A percentile compares a stretch with the other conserved stretches of the same genome.
Conservation (phyloP, 2,797 vertebrate genomes). For the Melanotaenia maccullochi region DNA sequence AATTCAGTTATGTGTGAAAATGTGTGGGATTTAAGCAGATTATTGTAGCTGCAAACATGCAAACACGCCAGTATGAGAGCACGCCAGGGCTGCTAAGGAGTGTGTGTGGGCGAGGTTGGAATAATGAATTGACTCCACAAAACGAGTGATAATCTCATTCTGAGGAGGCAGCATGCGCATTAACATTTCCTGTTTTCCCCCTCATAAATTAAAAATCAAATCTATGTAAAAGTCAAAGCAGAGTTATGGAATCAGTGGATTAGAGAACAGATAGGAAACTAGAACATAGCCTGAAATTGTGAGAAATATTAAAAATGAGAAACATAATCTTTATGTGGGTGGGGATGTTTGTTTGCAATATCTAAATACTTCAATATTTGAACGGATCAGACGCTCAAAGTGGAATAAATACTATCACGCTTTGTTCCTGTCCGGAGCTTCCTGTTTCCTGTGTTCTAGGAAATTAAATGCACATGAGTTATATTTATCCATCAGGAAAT, state of each 20-base stretch:
- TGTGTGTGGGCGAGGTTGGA: constrained; percentile 30
- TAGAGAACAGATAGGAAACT: constrained; percentile 7
- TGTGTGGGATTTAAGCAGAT: constrained; percentile 17
- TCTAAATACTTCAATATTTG: constrained; percentile 31
- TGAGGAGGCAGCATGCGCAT: constrained; percentile 9
- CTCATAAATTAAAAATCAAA: constrained; percentile 24
- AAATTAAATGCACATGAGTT: constrained; percentile 58
- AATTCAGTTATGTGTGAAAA: constrained; percentile 5
- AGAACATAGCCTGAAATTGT: background rate
- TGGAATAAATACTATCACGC: constrained; percentile 18
- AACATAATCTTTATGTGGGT: constrained; percentile 13
- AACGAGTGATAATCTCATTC: constrained; percentile 40
- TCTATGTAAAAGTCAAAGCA: constrained; percentile 7
- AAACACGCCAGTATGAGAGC: background rate
- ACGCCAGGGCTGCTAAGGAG: background rate
- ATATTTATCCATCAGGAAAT: constrained; percentile 39
- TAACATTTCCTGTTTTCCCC: constrained; percentile 43
- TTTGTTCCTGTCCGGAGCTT: constrained; percentile 55
- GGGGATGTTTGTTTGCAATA: constrained; percentile 14
- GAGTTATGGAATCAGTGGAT: constrained; percentile 35
- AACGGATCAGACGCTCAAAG: constrained; percentile 20
- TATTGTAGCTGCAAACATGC: constrained; percentile 4
- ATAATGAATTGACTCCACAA: constrained; percentile 27
- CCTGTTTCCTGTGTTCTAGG: constrained; percentile 64
- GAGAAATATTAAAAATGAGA: constrained; percentile 21